Evolutionary conservation across 2,797 vertebrate genomes (phyloP).

Genomic region (Agapornis canus): DNA sequence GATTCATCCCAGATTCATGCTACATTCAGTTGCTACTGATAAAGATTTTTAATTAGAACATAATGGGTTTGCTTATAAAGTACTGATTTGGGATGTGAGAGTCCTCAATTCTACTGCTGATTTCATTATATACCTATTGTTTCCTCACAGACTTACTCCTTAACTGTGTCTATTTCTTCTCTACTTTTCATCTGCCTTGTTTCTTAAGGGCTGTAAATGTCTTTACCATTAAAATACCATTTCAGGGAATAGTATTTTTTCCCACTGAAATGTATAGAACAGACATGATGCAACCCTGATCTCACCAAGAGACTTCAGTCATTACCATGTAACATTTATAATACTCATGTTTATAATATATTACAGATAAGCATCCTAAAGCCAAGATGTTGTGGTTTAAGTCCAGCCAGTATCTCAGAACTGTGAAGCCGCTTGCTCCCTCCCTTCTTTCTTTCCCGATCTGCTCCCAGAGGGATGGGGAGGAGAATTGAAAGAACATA

Average conservation of each 20-base stretch:
- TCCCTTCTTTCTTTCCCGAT: not conserved
- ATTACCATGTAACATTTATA: not conserved
- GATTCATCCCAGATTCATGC: not conserved
- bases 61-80: not conserved
- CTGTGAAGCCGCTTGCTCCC: not conserved
- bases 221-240: not conserved
- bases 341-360: not conserved
- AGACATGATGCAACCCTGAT: not conserved
- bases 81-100: not conserved
- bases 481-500: not conserved
- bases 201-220: not conserved
- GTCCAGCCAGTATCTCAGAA: not conserved
- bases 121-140: not conserved
- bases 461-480: not conserved
- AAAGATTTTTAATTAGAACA: slow-evolving; percentile 18
- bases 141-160: not conserved
- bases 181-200: not conserved
- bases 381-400: not conserved
- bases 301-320: not conserved
- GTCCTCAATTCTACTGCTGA: not conserved
- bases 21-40: not conserved
- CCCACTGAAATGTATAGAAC: not conserved
- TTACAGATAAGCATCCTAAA: not conserved
- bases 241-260: not conserved
- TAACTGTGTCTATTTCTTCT: not conserved